Percentiles rank a stretch among this genome's conserved stretches.
phyloP scores from a whole-genome alignment of 2,113 vertebrate species.

The Ageneiosus marmoratus region DNA sequence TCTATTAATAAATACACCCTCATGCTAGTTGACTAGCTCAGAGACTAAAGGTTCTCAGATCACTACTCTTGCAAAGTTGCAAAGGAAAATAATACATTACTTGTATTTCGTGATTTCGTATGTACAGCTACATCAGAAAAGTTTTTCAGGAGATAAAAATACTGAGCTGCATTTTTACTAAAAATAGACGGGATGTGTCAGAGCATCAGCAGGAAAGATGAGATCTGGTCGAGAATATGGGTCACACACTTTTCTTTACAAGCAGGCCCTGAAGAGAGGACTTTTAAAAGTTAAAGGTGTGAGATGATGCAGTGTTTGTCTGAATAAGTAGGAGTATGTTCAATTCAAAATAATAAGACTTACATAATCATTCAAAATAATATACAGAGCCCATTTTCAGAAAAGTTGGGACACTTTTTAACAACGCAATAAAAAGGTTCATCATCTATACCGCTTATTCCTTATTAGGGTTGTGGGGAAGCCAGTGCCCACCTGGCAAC shows the following conservation, averaged over 20 bases:
- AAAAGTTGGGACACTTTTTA: too few relatives aligned
- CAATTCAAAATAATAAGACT: too few relatives aligned
- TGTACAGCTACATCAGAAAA: neutral
- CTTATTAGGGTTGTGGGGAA: too few relatives aligned
- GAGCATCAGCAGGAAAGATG: slow-evolving; percentile 13
- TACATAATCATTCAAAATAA: neutral
- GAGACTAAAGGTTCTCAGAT: neutral
- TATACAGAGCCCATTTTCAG: too few relatives aligned
- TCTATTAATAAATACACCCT: neutral
- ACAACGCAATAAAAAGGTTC: too few relatives aligned
- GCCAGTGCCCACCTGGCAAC: too few relatives aligned
- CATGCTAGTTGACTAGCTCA: neutral
- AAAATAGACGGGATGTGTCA: neutral
- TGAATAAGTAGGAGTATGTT: neutral
- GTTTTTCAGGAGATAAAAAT: neutral
- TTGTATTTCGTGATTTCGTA: too few relatives aligned
- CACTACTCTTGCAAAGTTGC: too few relatives aligned
- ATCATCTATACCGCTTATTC: too few relatives aligned
- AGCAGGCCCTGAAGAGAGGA: neutral
- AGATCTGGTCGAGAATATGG: slow-evolving; percentile 4
- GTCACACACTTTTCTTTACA: slow-evolving; percentile 15
- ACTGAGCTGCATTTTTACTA: slow-evolving; percentile 4
- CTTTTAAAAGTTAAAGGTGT: neutral
- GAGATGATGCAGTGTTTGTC: neutral
- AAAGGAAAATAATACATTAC: too few relatives aligned